phyloP scores from a whole-genome alignment of 2,888 invertebrate species.

The Ochropleura plecta region DNA sequence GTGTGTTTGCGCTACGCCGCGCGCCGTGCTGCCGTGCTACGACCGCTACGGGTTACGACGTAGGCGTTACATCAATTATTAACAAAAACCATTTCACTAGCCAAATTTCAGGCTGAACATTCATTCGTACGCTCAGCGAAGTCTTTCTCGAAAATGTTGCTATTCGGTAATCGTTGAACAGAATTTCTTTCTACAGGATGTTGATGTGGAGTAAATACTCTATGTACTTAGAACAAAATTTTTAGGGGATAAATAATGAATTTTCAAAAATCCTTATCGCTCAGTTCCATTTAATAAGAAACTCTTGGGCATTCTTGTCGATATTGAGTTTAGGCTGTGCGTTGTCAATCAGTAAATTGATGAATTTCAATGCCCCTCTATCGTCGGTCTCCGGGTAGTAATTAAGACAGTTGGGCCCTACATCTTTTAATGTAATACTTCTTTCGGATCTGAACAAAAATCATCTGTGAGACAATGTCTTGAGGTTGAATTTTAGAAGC shows the following conservation, averaged over 20 bases:
- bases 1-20: neutral
- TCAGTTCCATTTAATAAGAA: neutral
- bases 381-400: neutral
- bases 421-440: neutral
- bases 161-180: neutral
- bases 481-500: neutral
- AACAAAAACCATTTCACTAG: neutral
- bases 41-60: constrained; percentile 6
- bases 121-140: neutral
- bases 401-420: neutral
- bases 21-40: neutral
- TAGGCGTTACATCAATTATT: neutral
- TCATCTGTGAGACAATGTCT: too few relatives aligned
- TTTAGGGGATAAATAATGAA: neutral
- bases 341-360: neutral
- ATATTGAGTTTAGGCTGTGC: neutral
- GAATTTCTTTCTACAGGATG: neutral
- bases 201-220: neutral
- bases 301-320: neutral
- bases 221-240: neutral
- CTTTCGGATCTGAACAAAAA: neutral
- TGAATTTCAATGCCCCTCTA: neutral
- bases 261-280: neutral
- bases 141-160: neutral
- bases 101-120: neutral